Conservation (phyloP, 2,888 invertebrate species). For the Drosophila nigricruria region DNA sequence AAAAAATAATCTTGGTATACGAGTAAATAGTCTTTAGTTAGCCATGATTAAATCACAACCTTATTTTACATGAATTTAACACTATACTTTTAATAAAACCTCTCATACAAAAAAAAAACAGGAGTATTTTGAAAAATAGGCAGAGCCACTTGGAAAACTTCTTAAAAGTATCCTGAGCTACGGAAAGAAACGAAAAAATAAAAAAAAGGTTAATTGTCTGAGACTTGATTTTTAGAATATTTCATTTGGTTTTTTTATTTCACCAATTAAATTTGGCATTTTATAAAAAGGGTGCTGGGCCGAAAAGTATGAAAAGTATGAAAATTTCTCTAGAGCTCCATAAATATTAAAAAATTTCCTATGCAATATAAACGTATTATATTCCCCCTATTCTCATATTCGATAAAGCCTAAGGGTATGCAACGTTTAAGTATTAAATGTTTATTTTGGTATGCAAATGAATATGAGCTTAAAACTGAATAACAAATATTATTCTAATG, state of each 20-base stretch:
- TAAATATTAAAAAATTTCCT: neutral
- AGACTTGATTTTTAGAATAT: no score
- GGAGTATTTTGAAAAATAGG: no score
- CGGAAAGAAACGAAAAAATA: no score
- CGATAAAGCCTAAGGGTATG: neutral
- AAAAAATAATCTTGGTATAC: no score
- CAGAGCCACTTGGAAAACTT: no score
- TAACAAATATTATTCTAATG: constrained; percentile 59
- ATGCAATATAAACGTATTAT: constrained; percentile 1
- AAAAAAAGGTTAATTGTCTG: no score
- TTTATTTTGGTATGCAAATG: constrained; percentile 25
- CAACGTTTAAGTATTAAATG: neutral
- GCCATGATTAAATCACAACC: neutral
- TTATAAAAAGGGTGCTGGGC: neutral
- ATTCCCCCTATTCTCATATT: neutral
- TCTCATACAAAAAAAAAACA: no score
- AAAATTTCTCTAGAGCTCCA: neutral
- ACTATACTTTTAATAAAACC: no score
- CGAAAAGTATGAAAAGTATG: neutral
- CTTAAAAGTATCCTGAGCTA: no score
- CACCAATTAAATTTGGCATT: neutral
- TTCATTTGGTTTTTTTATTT: no score
- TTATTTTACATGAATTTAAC: no score
- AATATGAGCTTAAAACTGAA: constrained; percentile 58
- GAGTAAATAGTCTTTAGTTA: neutral